A percentile compares a stretch with the other conserved stretches of the same genome.
phyloP scores from a whole-genome alignment of 2,113 vertebrate species.

The Ardeotis arabs region DNA sequence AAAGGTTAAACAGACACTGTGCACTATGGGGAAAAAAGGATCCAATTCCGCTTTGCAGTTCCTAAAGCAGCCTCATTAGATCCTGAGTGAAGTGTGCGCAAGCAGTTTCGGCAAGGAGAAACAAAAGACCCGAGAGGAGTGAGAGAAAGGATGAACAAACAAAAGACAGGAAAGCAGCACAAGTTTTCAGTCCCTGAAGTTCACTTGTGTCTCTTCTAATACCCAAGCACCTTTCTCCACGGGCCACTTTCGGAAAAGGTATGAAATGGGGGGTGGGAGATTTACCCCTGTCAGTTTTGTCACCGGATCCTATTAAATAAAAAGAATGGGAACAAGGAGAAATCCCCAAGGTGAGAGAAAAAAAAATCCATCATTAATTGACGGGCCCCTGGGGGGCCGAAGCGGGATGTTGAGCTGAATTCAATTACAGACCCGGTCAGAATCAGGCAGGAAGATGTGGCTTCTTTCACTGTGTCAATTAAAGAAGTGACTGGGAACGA shows the following conservation, averaged over 20 bases:
- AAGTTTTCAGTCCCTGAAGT: not conserved
- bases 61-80: conserved; percentile 28
- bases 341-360: conserved; percentile 36
- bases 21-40: not conserved
- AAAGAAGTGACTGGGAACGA: conserved; percentile 18
- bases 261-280: not conserved
- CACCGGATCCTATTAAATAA: conserved; percentile 21
- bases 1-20: conserved; percentile 35
- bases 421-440: conserved; percentile 51
- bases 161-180: not conserved
- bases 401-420: conserved; percentile 24
- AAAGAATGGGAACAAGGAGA: conserved; percentile 36
- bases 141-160: conserved; percentile 7
- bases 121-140: not conserved
- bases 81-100: not conserved
- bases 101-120: conserved; percentile 38
- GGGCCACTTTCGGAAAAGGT: not conserved
- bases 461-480: conserved; percentile 57
- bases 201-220: not conserved
- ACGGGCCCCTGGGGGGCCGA: not conserved
- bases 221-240: not conserved
- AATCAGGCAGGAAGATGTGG: conserved; percentile 52
- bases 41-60: conserved; percentile 30
- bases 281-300: not conserved
- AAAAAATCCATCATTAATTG: not conserved